phyloP scores from a whole-genome alignment of 92 coral and sea anemone genomes.

The Galaxea fascicularis region DNA sequence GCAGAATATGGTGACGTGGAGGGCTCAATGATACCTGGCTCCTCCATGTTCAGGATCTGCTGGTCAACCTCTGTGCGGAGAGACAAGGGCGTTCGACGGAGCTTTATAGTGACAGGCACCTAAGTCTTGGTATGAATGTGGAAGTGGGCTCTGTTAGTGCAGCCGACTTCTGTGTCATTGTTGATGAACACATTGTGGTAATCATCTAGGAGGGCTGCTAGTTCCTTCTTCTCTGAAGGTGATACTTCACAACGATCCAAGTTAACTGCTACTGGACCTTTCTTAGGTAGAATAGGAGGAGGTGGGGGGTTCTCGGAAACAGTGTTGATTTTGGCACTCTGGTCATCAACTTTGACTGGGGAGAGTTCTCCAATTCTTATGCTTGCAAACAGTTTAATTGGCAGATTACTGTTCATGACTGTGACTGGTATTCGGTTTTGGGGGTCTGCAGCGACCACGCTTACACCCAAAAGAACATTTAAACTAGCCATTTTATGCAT shows the following conservation, averaged over 20 bases:
- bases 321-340: conserved; percentile 24
- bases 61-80: conserved; percentile 63
- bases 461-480: conserved; percentile 25
- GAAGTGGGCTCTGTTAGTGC: conserved; percentile 56
- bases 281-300: conserved; percentile 16
- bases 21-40: conserved; percentile 54
- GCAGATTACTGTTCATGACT: conserved; percentile 46
- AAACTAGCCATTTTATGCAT: conserved; percentile 27
- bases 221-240: conserved; percentile 48
- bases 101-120: conserved; percentile 69
- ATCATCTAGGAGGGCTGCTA: conserved; percentile 46
- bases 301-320: conserved; percentile 20
- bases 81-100: conserved; percentile 61
- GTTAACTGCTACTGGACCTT: conserved; percentile 53
- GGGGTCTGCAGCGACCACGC: too few species aligned
- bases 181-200: conserved; percentile 67
- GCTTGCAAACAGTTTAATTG: conserved; percentile 52
- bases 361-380: conserved; percentile 58
- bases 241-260: conserved; percentile 47
- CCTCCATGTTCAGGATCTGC: conserved; percentile 61
- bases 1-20: conserved; percentile 64
- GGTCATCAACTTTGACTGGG: conserved; percentile 48
- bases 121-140: conserved; percentile 55
- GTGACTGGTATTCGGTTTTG: conserved; percentile 8
- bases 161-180: conserved; percentile 67